Base-by-base conservation (phyloP, 1,140 invertebrate species). In the Calycopis cecrops region DNA sequence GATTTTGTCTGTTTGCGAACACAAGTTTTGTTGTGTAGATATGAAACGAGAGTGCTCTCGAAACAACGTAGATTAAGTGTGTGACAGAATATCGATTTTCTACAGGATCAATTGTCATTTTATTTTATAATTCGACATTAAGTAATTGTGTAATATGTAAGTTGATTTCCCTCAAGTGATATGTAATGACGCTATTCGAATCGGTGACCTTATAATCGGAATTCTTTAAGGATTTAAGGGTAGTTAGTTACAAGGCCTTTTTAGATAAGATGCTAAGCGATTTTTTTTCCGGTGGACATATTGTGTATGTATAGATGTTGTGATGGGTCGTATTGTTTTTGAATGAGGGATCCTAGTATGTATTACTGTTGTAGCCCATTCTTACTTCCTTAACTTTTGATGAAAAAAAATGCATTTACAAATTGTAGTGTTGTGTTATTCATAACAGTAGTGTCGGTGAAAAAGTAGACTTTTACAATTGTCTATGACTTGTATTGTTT, bases 201-300 rank as follows among this genome's bases (percentile, higher is more conserved):
- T 63, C 74, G 65, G 77, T 84, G 81, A 85, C 78, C 78, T 82
- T 84, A 81, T 77, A 75, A 74, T 74, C 71, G 75, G 80, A 79
- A 83, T 84, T 84, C 71, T 78, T 76, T 73, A 82, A 77, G 76
- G 77, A 81, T 74, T 58, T 84, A 84, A 86, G 79, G 73, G 73
- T 84, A 84, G 80, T 69, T 84, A 84, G 79, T 74, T 75, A 77
- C 76, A 85, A 73, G 81, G 83, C 81, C 83, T 85, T 84, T 65
- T 62, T 75, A 79, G 69, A 73, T 80, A 71, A 83, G 73, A 62
- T 67, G 66, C 62, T 76, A 72, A 73, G 74, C 73, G 73, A 71
- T 73, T 62, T 65, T 72, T 69, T 65, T 67, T 79, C 67, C 62
- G 63, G 69, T 67, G 62, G 63, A 71, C 63, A 71, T 76, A 74